Conservation (phyloP, 2,113 vertebrate species). For the mouse (Mus musculus) region GRCm39 chr12:97709501-97710000, state of each 20-base stretch:
- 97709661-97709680: not conserved
- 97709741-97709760: not conserved
- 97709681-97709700: not conserved
- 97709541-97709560: not conserved
- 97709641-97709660: not conserved
- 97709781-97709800: not conserved
- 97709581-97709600: not conserved
- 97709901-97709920: not conserved
- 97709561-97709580: not conserved
- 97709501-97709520: not conserved
- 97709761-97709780: not conserved
- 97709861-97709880: not conserved
- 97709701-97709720: not conserved
- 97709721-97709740: not conserved
- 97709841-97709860: not conserved
- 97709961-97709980: not conserved
- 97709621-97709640: not conserved
- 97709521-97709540: not conserved
- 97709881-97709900: not conserved
- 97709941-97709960: not conserved
- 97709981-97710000: not conserved
- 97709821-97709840: not conserved
- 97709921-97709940: not conserved
- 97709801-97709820: not conserved
- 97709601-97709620: not conserved